These are phyloP conservation scores for Bathybates hornii DNA, from an alignment of 2,113 vertebrate genomes.

Conservation along the genomic window DNA sequence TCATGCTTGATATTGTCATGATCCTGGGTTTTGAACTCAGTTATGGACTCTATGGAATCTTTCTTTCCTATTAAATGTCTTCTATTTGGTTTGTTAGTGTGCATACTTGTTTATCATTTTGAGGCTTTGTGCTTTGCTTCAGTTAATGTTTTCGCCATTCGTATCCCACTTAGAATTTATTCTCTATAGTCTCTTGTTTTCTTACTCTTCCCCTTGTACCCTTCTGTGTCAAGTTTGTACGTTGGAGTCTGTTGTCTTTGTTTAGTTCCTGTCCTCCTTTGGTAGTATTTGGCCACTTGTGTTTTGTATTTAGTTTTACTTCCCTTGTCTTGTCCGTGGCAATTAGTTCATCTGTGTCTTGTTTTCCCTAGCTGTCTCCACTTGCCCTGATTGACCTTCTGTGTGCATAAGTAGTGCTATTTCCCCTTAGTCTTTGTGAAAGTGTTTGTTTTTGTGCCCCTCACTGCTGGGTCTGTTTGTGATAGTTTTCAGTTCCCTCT, in stretches of 20 bases:
- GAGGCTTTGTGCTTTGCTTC: background rate
- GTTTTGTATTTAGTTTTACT: background rate
- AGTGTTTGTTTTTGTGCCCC: background rate
- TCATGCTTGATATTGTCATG: background rate
- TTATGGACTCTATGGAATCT: background rate
- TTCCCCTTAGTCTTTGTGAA: background rate
- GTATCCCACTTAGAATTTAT: background rate
- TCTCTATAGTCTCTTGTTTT: background rate
- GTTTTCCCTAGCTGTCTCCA: background rate
- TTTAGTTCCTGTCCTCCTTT: background rate
- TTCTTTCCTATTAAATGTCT: background rate
- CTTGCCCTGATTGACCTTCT: background rate
- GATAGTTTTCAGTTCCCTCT: background rate
- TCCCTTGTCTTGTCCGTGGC: background rate
- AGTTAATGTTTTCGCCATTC: background rate
- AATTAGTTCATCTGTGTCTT: background rate
- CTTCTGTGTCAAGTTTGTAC: background rate
- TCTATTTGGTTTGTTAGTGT: background rate
- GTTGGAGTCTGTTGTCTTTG: background rate
- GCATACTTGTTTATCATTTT: background rate
- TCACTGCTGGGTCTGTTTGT: background rate
- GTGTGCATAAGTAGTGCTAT: background rate
- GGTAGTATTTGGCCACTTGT: background rate
- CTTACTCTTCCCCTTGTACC: background rate
- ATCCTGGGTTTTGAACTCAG: background rate